Base-by-base conservation (phyloP, 2,888 invertebrate genomes). In the Bombyx huttoni region DNA sequence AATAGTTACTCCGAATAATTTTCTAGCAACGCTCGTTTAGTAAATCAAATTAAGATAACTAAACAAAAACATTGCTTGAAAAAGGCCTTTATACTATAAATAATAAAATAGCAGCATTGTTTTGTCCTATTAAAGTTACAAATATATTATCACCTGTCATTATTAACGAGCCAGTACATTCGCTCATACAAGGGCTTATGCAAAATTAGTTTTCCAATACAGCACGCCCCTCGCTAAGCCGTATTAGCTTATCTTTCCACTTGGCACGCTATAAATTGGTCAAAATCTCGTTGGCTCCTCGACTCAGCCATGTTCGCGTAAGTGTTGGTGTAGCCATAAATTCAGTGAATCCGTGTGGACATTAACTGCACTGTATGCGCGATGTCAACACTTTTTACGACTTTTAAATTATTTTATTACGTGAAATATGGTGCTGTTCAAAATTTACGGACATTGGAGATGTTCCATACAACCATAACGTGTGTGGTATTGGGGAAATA, bases 221-320 rank as follows among this genome's bases (percentile, higher is more conserved):
- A 76, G 63, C 73, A 62, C 63, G 73, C 74, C 79, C 71, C 65
- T 59, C 59, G 61, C 66, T 74, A 67, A 78, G 69, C 70, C 68
- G 79, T 75, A 85, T 87, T 85, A 83, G 83, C 87, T 86, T 88
- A 88, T 88, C 88, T 88, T 87, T 86, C 79, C 81, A 82, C 79
- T 84, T 86, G 85, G 88, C 88, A 87, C 88, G 78, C 79, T 77
- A 81, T 87, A 88, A 86, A 85, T 88, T 88, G 88, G 88, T 88
- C 88, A 88, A 86, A 87, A 88, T 87, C 87, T 85, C 80, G 72
- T 72, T 81, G 75, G 75, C 78, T 83, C 71, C 82, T 78, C 72
- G 77, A 82, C 76, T 83, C 73, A 72, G 68, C 72, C 70, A 75
- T 74, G 78, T 81, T 77, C 74, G 72, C 70, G 68, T 77, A 73